Evolutionary conservation across 2,797 vertebrate species (phyloP).

Genomic region (Onychomys arenicola): DNA sequence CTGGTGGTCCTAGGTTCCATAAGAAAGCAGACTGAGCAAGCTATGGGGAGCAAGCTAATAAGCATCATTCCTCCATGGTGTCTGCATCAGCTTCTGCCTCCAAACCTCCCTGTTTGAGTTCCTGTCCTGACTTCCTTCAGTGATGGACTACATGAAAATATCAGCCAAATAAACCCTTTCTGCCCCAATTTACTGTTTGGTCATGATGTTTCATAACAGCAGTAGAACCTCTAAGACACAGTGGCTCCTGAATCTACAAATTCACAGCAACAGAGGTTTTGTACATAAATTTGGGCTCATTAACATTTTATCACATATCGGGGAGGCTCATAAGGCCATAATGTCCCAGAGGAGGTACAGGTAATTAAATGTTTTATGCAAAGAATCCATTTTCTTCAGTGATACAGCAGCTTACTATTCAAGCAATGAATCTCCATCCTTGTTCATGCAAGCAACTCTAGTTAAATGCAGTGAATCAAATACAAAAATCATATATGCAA

Average conservation of each 20-base stretch:
- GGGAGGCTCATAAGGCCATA: background rate
- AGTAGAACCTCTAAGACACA: background rate
- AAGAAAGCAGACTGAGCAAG: background rate
- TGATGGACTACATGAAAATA: background rate
- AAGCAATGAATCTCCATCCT: background rate
- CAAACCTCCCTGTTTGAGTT: background rate
- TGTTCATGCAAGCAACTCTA: no score
- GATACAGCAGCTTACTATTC: background rate
- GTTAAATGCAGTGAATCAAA: background rate
- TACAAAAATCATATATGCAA: background rate
- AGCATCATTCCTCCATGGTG: background rate
- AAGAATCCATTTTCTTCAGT: background rate
- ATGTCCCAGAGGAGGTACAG: background rate
- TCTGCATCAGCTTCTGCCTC: background rate
- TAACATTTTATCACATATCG: background rate
- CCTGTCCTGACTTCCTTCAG: background rate
- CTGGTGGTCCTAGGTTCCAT: background rate
- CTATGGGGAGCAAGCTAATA: background rate
- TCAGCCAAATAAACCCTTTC: background rate
- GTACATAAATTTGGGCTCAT: background rate
- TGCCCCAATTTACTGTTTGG: background rate
- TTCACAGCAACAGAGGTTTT: background rate
- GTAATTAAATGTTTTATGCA: background rate
- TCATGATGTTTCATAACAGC: background rate
- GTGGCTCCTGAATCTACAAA: background rate